These are phyloP conservation scores for Acanthis flammea DNA, from an alignment of 2,797 vertebrate species.

Conservation along the genomic window DNA sequence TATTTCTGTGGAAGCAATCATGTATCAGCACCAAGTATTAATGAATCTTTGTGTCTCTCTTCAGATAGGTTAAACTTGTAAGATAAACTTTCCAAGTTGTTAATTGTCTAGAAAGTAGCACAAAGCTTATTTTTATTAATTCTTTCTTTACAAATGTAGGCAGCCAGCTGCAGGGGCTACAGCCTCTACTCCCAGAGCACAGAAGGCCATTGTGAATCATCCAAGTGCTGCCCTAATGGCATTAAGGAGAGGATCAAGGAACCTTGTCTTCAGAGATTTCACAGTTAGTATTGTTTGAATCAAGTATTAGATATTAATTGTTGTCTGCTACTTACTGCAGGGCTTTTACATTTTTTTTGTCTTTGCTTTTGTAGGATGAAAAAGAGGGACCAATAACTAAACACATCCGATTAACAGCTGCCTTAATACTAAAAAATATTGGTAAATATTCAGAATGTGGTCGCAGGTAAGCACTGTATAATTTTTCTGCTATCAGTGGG, in stretches of 20 bases:
- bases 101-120: background rate
- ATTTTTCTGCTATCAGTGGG: background rate
- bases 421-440: slow-evolving; percentile 99
- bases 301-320: background rate
- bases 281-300: slow-evolving; percentile 83
- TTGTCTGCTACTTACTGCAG: background rate
- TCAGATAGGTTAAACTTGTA: background rate
- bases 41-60: background rate
- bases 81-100: background rate
- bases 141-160: slow-evolving; percentile 73
- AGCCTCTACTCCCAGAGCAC: slow-evolving; percentile 85
- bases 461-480: slow-evolving; percentile 86
- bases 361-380: slow-evolving; percentile 84
- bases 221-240: slow-evolving; percentile 99
- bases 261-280: slow-evolving; percentile 99
- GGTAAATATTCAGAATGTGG: slow-evolving; percentile 99
- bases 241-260: slow-evolving; percentile 94
- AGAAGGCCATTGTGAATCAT: slow-evolving; percentile 98
- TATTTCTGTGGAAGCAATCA: background rate
- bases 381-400: slow-evolving; percentile 99
- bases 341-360: slow-evolving; percentile 26
- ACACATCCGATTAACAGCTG: slow-evolving; percentile 99
- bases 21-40: background rate
- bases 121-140: background rate
- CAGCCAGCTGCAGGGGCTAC: slow-evolving; percentile 82